Evolutionary conservation across 1,140 invertebrate genomes (phyloP).

Genomic region (Ruditapes philippinarum): DNA sequence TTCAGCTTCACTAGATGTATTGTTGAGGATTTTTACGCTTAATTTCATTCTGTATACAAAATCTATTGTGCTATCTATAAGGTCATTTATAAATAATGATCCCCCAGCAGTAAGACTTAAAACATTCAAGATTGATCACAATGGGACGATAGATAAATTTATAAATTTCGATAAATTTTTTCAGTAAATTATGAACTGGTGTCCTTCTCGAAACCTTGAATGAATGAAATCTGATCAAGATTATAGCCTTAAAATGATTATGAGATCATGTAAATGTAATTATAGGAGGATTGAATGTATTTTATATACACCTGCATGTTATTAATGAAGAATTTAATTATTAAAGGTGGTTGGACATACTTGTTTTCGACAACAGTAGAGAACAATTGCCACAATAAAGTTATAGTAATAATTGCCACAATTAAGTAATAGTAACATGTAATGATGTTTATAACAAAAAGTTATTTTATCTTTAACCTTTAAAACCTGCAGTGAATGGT

Average conservation of each 20-base stretch:
- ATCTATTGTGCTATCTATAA: neutral
- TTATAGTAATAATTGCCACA: too few relatives aligned
- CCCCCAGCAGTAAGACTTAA: neutral
- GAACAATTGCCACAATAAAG: too few relatives aligned
- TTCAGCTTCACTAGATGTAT: neutral
- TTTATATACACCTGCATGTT: neutral
- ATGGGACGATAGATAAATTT: neutral
- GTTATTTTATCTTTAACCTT: too few relatives aligned
- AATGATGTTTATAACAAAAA: too few relatives aligned
- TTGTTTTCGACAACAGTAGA: too few relatives aligned
- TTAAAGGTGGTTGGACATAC: neutral
- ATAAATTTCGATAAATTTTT: too few relatives aligned
- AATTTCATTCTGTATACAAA: neutral
- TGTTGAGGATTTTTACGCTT: neutral
- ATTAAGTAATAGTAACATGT: too few relatives aligned
- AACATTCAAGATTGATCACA: neutral
- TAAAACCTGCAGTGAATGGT: too few relatives aligned
- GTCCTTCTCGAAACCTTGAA: neutral
- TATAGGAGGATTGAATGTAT: too few relatives aligned
- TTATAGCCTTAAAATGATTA: neutral
- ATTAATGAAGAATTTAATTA: neutral
- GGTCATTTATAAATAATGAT: neutral
- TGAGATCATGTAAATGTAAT: neutral
- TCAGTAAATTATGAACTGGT: neutral
- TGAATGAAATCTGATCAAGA: conserved; percentile 36